phyloP scores from a whole-genome alignment of 2,888 invertebrate species.

The Bursaphelenchus okinawaensis region DNA sequence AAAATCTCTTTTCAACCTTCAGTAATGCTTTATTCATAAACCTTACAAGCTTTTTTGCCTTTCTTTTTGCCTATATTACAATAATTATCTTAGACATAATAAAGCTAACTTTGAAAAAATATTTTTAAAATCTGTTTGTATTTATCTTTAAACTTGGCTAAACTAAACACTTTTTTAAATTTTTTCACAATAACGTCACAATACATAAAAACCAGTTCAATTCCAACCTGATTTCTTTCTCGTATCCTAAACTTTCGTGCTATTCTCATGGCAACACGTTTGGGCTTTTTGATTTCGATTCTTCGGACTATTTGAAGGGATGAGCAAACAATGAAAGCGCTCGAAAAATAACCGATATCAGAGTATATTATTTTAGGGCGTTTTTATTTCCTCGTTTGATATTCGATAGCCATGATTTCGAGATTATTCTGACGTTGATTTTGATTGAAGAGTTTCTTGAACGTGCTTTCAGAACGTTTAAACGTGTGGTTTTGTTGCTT shows the following conservation, averaged over 20 bases:
- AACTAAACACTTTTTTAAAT: background rate
- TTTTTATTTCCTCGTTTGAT: background rate
- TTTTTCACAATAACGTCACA: background rate
- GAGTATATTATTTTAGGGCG: background rate
- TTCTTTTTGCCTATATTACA: too few species aligned
- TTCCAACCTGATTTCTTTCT: background rate
- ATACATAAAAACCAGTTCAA: background rate
- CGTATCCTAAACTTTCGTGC: background rate
- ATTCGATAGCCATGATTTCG: too few species aligned
- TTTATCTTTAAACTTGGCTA: background rate
- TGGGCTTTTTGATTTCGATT: slow-evolving; percentile 3
- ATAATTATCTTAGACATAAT: too few species aligned
- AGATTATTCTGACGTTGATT: too few species aligned
- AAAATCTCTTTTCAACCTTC: too few species aligned
- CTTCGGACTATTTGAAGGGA: background rate
- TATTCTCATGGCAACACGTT: background rate
- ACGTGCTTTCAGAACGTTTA: too few species aligned
- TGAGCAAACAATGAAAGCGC: background rate
- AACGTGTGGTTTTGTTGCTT: too few species aligned
- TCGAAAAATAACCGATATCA: background rate
- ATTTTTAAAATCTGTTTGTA: too few species aligned
- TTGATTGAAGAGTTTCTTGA: too few species aligned
- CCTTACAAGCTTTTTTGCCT: too few species aligned
- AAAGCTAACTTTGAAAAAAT: too few species aligned
- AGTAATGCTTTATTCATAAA: too few species aligned